Conservation (phyloP, 2,113 vertebrate genomes). For the Oriolus oriolus region DNA sequence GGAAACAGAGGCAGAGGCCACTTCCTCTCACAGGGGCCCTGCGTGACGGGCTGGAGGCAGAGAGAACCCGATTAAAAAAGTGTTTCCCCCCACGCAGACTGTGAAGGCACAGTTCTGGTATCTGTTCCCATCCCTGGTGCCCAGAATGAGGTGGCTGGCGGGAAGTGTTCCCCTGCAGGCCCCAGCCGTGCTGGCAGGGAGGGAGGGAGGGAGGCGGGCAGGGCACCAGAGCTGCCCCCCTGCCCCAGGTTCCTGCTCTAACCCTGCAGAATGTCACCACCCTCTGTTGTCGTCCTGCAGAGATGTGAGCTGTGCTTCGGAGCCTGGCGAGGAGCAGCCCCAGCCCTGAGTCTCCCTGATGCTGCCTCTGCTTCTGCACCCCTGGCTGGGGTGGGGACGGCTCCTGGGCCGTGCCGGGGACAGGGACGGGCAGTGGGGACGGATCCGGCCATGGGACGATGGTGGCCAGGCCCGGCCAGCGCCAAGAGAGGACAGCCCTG, state of each 20-base stretch:
- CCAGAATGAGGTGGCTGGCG: background rate
- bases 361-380: background rate
- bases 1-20: background rate
- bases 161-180: background rate
- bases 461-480: background rate
- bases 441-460: accelerated
- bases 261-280: background rate
- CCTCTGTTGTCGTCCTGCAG: background rate
- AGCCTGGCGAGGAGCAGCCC: background rate
- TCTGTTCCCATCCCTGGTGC: background rate
- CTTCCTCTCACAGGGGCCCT: background rate
- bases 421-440: background rate
- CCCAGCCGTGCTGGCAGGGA: background rate
- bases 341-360: background rate
- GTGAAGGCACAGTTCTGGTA: background rate
- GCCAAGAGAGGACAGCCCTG: background rate
- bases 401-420: background rate
- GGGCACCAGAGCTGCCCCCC: background rate
- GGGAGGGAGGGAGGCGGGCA: background rate
- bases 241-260: background rate
- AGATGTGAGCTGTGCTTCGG: constrained; percentile 8
- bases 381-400: background rate
- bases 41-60: background rate
- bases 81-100: background rate
- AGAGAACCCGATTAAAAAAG: background rate